Percentiles rank a stretch among this genome's conserved stretches.
phyloP scores from a whole-genome alignment of 2,113 vertebrate genomes.

The Eretmochelys imbricata region DNA sequence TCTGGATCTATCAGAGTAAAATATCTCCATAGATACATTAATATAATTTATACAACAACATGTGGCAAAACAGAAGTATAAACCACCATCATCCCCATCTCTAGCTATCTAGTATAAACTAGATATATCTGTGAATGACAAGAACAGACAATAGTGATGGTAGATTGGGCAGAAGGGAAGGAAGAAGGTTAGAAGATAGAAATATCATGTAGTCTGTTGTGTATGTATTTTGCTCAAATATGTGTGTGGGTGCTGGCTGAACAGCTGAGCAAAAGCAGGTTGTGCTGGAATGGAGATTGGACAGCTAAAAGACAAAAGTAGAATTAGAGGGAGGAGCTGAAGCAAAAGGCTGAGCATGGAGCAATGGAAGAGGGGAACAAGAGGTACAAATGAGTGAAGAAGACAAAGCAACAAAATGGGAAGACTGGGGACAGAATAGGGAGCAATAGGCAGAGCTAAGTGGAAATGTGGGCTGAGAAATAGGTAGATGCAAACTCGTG shows the following conservation, averaged over 20 bases:
- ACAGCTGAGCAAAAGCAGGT: neutral
- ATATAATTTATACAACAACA: conserved; percentile 61
- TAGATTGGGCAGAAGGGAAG: neutral
- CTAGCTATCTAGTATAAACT: neutral
- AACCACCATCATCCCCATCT: conserved; percentile 29
- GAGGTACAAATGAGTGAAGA: neutral
- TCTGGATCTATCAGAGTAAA: conserved; percentile 71
- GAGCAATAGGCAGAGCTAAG: neutral
- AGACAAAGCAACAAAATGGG: neutral
- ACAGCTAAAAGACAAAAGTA: neutral
- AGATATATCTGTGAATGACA: neutral
- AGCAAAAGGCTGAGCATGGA: neutral
- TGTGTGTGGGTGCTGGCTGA: neutral
- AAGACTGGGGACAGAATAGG: neutral
- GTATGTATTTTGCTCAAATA: neutral
- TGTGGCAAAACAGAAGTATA: conserved; percentile 41
- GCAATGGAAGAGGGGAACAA: neutral
- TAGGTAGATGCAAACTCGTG: neutral
- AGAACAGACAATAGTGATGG: neutral
- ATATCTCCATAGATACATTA: conserved; percentile 60
- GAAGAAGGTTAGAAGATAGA: neutral
- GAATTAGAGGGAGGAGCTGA: neutral
- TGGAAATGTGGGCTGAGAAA: neutral
- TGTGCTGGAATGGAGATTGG: neutral
- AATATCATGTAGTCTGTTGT: neutral